phyloP scores from a whole-genome alignment of 2,113 vertebrate genomes.

The Nyctereutes procyonoides region DNA sequence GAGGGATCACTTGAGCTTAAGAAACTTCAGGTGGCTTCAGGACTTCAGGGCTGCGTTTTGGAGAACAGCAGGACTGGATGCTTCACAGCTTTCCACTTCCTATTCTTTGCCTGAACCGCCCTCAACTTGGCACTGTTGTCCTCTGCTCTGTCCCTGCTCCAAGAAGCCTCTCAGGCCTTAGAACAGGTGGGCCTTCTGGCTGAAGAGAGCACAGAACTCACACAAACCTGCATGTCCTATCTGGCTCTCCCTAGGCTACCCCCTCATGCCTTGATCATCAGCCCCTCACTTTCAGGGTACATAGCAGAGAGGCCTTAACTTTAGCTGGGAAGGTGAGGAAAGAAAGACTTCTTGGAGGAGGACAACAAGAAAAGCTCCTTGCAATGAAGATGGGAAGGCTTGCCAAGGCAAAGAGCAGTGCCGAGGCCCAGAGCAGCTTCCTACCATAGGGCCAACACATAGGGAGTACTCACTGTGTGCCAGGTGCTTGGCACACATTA shows the following conservation, averaged over 20 bases:
- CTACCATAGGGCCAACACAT: background rate
- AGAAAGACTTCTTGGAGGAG: background rate
- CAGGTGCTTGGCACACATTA: fast-evolving
- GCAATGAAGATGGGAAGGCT: background rate
- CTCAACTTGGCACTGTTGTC: background rate
- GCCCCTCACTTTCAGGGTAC: background rate
- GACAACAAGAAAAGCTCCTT: background rate
- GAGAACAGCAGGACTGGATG: background rate
- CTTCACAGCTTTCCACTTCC: background rate
- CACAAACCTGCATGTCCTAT: background rate
- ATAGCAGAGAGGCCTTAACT: background rate
- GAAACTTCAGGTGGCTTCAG: background rate
- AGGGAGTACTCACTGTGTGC: background rate
- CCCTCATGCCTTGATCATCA: background rate
- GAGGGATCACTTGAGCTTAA: background rate
- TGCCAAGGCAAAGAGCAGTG: background rate
- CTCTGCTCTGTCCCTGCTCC: background rate
- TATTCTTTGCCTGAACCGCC: background rate
- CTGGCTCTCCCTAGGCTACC: background rate
- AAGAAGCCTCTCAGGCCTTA: background rate
- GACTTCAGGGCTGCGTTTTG: background rate
- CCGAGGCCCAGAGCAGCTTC: background rate
- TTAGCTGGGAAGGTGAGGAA: no score
- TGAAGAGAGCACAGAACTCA: background rate
- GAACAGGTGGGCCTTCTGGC: background rate